Conservation (phyloP, 2,888 invertebrate genomes). For the Hydroisotoma schaefferi region DNA sequence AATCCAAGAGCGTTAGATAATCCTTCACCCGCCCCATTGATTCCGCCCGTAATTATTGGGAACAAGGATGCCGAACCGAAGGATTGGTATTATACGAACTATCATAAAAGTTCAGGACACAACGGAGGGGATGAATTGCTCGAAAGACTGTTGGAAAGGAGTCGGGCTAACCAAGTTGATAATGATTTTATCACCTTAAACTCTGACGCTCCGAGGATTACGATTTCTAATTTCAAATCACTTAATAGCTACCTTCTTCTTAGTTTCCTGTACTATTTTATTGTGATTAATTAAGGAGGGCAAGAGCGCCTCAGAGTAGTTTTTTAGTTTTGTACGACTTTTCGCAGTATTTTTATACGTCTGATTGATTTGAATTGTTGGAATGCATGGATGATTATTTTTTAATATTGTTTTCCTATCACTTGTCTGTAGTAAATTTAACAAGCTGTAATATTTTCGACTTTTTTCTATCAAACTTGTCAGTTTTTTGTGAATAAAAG, state of each 20-base stretch:
- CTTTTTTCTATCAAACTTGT: too few relatives aligned
- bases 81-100: slow-evolving; percentile 80
- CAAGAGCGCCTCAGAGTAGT: too few relatives aligned
- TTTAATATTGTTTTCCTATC: too few relatives aligned
- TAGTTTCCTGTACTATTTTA: slow-evolving; percentile 28
- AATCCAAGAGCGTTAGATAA: neutral
- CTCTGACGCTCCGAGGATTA: too few relatives aligned
- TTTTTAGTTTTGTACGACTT: too few relatives aligned
- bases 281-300: slow-evolving; percentile 6
- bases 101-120: slow-evolving; percentile 60
- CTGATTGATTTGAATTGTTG: too few relatives aligned
- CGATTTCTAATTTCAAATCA: slow-evolving; percentile 9
- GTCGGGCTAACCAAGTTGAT: slow-evolving; percentile 15
- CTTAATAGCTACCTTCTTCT: slow-evolving; percentile 25
- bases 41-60: slow-evolving; percentile 47
- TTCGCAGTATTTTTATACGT: too few relatives aligned
- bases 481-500: too few relatives aligned
- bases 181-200: neutral
- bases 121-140: slow-evolving; percentile 36
- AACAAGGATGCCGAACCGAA: slow-evolving; percentile 37
- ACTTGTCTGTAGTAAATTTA: too few relatives aligned
- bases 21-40: slow-evolving; percentile 18
- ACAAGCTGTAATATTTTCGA: too few relatives aligned
- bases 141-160: slow-evolving; percentile 44
- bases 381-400: too few relatives aligned